These are phyloP conservation scores for Procavia capensis DNA, from an alignment of 2,113 vertebrate species.

Conservation along the genomic window DNA sequence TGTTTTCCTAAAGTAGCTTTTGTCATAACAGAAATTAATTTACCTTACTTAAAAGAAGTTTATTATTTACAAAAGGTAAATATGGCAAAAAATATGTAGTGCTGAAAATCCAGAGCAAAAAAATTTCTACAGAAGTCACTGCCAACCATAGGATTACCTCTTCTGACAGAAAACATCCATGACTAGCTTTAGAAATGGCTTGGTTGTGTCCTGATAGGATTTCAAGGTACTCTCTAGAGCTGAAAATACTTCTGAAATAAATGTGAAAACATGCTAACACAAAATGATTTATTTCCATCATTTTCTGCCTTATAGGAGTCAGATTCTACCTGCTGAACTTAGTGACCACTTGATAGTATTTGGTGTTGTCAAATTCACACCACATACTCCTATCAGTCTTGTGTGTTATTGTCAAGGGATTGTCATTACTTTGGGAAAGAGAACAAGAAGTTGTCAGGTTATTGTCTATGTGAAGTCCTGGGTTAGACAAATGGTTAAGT, in stretches of 20 bases:
- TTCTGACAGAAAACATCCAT: neutral
- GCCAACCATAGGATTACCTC: neutral
- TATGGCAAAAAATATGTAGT: neutral
- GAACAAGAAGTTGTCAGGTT: neutral
- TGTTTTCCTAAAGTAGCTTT: neutral
- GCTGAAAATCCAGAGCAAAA: neutral
- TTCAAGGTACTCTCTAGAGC: neutral
- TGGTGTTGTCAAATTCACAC: neutral
- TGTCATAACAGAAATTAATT: neutral
- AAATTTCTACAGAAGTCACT: neutral
- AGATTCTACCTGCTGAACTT: neutral
- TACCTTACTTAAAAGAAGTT: neutral
- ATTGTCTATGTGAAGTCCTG: neutral
- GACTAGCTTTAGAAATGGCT: neutral
- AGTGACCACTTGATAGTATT: neutral
- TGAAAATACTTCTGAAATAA: neutral
- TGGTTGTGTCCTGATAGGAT: neutral
- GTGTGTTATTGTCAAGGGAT: neutral
- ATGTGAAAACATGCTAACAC: neutral
- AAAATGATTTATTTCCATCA: neutral
- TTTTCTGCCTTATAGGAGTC: too few species aligned
- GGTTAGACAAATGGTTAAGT: neutral
- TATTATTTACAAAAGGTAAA: neutral
- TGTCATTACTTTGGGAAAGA: neutral
- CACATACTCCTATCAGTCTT: neutral